Percentiles rank a stretch among this genome's conserved stretches.
Evolutionary conservation across 1,140 invertebrate genomes (phyloP).

Genomic region (Neodiprion pinetum): DNA sequence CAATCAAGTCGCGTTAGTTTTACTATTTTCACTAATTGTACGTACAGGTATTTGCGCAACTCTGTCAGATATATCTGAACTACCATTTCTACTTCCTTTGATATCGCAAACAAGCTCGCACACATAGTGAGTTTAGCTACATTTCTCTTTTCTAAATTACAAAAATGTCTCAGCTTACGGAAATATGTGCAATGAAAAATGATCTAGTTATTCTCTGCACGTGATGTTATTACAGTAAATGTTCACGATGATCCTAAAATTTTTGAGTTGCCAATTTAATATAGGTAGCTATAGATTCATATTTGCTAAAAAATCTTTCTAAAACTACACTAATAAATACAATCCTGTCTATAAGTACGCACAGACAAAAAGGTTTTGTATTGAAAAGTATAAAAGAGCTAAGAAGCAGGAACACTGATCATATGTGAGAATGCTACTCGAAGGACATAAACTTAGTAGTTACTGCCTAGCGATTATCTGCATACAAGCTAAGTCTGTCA

Average conservation of each 20-base stretch:
- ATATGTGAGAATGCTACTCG: conserved; percentile 27
- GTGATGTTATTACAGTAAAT: conserved; percentile 41
- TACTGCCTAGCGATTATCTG: conserved; percentile 33
- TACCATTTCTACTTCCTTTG: not conserved
- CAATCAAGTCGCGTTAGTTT: not conserved
- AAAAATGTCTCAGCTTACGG: not conserved
- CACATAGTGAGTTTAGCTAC: not conserved
- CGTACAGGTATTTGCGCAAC: not conserved
- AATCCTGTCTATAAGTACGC: conserved; percentile 58
- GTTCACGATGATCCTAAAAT: conserved; percentile 54
- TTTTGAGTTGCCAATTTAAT: conserved; percentile 53
- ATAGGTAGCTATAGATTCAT: conserved; percentile 34
- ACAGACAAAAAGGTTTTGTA: conserved; percentile 30
- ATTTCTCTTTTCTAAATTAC: not conserved
- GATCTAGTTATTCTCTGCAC: not conserved
- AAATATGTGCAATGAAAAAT: not conserved
- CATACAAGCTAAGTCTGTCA: conserved; percentile 29
- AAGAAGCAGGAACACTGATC: conserved; percentile 40
- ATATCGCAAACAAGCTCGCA: not conserved
- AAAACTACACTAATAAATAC: conserved; percentile 52
- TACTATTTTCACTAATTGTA: not conserved
- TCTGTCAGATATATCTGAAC: not conserved
- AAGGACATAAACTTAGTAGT: conserved; percentile 35
- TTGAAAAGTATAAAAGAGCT: conserved; percentile 33
- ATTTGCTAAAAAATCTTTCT: conserved; percentile 32